Evolutionary conservation across 2,797 vertebrate genomes (phyloP), one percentile per base, ranked within the genome.

Genomic region (Ibycter americanus): DNA sequence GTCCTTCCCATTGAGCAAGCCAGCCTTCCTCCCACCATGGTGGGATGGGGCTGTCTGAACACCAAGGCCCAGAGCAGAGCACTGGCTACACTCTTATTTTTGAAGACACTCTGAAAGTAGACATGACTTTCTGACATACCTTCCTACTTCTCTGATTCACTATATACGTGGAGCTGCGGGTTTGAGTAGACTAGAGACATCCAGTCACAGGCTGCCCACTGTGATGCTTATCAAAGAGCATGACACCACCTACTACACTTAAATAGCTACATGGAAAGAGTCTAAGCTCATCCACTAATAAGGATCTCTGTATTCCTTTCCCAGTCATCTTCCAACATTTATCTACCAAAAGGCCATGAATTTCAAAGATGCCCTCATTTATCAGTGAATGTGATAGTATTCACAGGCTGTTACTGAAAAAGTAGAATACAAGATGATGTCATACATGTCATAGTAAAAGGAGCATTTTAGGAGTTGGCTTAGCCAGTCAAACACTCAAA

Each of bases 71-170:
- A 49, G 13, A 73, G 42, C 23, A 81, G 16, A 49, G 51, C 18
- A 42, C 29, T 34, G 32, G 11, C 44, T 63, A 58, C 0, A 0
- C 25, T 46, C 63, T 26, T 54, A 10, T n/a, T 84, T 58, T 29
- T 49, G 42, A 80, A 63, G 73, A 70, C 10, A 8, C 11, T 76
- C 70, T 61, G 47, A 49, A 77, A 79, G 36, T 7, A 87, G 71
- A 40, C 31, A 12, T 29, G 15, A 61, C 46, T 76, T 96, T 86
- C 56, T 62, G 22, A 87, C 49, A 29, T 56, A 72, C 25, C 32
- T 77, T 78, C 16, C 32, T 61, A 21, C 21, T 90, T 59, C 36
- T 87, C 68, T 65, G 23, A 56, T 88, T 87, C 58, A 49, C 38
- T 47, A 12, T 19, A 20, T 58, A 46, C 0, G 0, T 23, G 38